Percentiles rank a stretch among this genome's conserved stretches.
Conservation (phyloP, 2,797 vertebrate species). For the Podarcis siculus region DNA sequence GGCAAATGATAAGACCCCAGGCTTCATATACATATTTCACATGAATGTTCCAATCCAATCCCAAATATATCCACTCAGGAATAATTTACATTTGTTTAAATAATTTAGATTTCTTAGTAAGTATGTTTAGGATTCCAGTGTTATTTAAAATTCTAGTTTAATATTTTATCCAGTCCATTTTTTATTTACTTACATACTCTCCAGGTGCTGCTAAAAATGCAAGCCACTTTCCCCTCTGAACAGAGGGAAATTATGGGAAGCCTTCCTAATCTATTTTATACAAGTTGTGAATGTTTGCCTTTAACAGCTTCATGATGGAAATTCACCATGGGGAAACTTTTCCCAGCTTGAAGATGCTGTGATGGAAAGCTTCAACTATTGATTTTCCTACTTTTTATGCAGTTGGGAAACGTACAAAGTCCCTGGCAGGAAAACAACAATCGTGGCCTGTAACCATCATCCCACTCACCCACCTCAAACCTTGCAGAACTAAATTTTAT, state of each 20-base stretch:
- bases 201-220: background rate
- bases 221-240: background rate
- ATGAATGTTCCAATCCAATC: background rate
- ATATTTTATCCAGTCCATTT: background rate
- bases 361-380: background rate
- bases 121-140: background rate
- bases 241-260: background rate
- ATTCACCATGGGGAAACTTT: background rate
- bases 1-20: background rate
- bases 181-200: background rate
- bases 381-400: background rate
- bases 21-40: background rate
- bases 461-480: too few species aligned
- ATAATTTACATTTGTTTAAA: background rate
- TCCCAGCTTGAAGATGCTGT: background rate
- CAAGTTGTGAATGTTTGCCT: background rate
- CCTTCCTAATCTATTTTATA: background rate
- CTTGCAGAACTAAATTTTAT: too few species aligned
- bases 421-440: background rate
- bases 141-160: background rate
- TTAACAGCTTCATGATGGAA: background rate
- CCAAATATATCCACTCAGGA: background rate
- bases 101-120: background rate
- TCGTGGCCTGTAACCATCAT: background rate
- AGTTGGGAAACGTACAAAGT: background rate